Percentiles rank a stretch among this genome's conserved stretches.
phyloP scores from a whole-genome alignment of 2,113 vertebrate species.

The Chionis minor region DNA sequence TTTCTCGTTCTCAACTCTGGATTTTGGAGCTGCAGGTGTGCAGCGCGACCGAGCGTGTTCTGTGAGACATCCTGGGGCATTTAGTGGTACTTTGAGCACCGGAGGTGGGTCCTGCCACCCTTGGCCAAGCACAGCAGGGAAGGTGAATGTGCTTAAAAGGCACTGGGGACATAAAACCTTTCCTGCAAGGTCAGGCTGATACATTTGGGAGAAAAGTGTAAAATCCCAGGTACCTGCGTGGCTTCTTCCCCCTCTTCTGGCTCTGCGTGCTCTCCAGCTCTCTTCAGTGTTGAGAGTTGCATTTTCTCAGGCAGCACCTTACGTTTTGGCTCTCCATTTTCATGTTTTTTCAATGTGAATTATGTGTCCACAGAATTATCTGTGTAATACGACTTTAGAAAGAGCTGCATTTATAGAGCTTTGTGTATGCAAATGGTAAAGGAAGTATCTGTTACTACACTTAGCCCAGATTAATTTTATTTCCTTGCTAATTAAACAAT shows the following conservation, averaged over 20 bases:
- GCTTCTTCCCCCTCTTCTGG: neutral
- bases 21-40: neutral
- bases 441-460: neutral
- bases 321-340: neutral
- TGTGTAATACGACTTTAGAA: neutral
- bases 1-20: neutral
- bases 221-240: neutral
- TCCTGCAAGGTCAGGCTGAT: neutral
- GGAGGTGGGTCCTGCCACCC: neutral
- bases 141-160: neutral
- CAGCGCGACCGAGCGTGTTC: accelerated
- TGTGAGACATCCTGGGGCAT: accelerated
- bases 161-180: accelerated
- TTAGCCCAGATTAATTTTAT: neutral
- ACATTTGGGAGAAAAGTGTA: neutral
- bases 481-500: neutral
- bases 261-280: neutral
- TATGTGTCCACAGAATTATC: neutral
- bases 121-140: neutral
- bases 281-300: neutral
- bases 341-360: neutral
- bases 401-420: neutral
- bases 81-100: accelerated
- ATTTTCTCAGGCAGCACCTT: neutral
- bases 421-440: neutral